Conservation (phyloP, 2,888 invertebrate genomes). For the Pimpla rufipes region DNA sequence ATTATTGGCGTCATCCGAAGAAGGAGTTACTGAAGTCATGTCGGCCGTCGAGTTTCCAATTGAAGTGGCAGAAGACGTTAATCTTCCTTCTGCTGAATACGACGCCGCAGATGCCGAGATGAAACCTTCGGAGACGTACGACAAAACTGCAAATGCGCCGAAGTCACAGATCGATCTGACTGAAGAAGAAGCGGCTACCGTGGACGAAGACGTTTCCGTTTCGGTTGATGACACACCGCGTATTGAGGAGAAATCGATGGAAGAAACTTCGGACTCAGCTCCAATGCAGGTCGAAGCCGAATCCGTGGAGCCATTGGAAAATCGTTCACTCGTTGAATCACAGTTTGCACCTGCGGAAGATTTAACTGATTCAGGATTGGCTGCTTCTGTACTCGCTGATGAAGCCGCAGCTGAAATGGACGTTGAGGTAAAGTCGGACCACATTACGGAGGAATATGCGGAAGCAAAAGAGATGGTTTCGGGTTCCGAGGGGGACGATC, state of each 20-base stretch:
- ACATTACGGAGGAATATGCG: neutral
- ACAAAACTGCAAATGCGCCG: neutral
- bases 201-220: neutral
- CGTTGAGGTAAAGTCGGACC: neutral
- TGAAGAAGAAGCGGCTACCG: neutral
- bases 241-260: neutral
- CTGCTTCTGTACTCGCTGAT: neutral
- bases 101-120: neutral
- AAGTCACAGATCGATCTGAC: neutral
- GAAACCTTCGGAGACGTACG: neutral
- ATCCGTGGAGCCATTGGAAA: constrained; percentile 11
- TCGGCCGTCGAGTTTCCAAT: neutral
- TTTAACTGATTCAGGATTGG: neutral
- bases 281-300: constrained; percentile 3
- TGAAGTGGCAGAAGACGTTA: neutral
- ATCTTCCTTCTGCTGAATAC: neutral
- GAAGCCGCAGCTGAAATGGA: neutral
- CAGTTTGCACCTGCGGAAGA: neutral
- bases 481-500: neutral
- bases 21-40: neutral
- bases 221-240: neutral
- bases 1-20: neutral
- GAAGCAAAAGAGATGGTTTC: neutral
- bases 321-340: neutral
- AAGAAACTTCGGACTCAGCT: neutral